A percentile compares a stretch with the other conserved stretches of the same genome.
These are phyloP conservation scores for Nothoprocta perdicaria DNA, from an alignment of 2,113 vertebrate genomes.

Conservation along the genomic window DNA sequence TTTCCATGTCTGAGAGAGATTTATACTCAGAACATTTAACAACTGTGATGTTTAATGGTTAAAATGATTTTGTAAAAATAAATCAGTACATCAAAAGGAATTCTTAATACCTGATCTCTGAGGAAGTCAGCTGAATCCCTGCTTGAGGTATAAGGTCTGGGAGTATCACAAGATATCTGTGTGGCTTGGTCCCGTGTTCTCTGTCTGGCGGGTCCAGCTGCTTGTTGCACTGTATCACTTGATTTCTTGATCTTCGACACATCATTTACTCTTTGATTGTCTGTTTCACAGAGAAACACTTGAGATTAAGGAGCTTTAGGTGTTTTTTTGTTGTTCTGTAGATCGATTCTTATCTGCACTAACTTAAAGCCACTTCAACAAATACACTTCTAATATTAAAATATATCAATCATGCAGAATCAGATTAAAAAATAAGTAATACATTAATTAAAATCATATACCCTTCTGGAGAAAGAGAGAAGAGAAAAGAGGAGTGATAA, in stretches of 20 bases:
- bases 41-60: neutral
- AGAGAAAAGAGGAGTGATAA: neutral
- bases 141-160: constrained; percentile 31
- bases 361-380: neutral
- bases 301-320: neutral
- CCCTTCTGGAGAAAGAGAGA: neutral
- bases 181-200: constrained; percentile 75
- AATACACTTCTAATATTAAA: neutral
- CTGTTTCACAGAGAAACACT: constrained; percentile 46
- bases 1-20: neutral
- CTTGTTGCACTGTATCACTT: constrained; percentile 11
- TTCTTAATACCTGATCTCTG: constrained; percentile 83
- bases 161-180: constrained; percentile 78
- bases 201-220: neutral
- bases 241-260: constrained; percentile 51
- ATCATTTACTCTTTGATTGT: constrained; percentile 63
- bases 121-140: constrained; percentile 54
- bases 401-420: neutral
- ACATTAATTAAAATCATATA: neutral
- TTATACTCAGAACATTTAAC: neutral
- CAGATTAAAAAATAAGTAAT: neutral
- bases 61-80: neutral
- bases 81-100: neutral
- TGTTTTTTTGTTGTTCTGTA: fast-evolving
- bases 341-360: neutral